phyloP scores from a whole-genome alignment of 2,797 vertebrate genomes.

The Pseudotriccus pelzelni region DNA sequence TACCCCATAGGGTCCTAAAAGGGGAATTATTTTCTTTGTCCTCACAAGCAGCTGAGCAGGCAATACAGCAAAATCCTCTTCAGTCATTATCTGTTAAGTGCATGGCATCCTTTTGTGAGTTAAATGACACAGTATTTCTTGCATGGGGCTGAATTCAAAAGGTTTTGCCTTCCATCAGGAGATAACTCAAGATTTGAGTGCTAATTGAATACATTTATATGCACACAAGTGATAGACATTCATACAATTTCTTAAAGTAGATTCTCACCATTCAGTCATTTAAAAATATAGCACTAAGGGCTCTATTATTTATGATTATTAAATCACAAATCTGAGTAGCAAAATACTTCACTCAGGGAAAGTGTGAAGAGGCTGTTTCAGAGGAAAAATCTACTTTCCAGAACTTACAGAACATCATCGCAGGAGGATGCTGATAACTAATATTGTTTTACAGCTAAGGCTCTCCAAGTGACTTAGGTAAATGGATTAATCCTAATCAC shows the following conservation, averaged over 20 bases:
- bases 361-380: constrained; percentile 53
- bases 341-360: constrained; percentile 63
- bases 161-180: constrained; percentile 67
- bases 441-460: constrained; percentile 17
- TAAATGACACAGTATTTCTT: constrained; percentile 68
- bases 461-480: constrained; percentile 9
- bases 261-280: constrained; percentile 66
- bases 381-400: constrained; percentile 30
- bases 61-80: constrained; percentile 68
- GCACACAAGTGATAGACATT: constrained; percentile 69
- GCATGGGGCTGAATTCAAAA: constrained; percentile 66
- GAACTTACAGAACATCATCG: not conserved
- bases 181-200: constrained; percentile 68
- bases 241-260: constrained; percentile 69
- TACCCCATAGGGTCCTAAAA: constrained; percentile 57
- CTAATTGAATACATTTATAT: constrained; percentile 72
- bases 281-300: constrained; percentile 63
- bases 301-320: constrained; percentile 73
- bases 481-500: constrained; percentile 29
- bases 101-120: constrained; percentile 67
- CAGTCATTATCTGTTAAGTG: constrained; percentile 70
- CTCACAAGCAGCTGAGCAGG: constrained; percentile 61
- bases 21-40: constrained; percentile 67
- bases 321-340: constrained; percentile 68
- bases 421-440: constrained; percentile 26